These are phyloP conservation scores for Synanthedon vespiformis DNA, from an alignment of 2,888 invertebrate genomes.

Conservation along the genomic window DNA sequence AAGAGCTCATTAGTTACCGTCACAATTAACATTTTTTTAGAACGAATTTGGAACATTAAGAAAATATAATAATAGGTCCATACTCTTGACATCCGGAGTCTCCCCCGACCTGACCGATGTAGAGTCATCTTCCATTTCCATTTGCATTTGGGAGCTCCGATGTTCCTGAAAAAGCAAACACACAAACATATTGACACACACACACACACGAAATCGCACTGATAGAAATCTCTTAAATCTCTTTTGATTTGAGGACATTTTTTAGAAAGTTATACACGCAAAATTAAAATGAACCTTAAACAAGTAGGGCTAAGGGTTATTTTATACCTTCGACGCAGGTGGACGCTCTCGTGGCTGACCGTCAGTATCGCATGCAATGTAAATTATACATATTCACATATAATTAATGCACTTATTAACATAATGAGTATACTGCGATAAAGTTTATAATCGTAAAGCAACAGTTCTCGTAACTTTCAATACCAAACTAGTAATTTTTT, in stretches of 20 bases:
- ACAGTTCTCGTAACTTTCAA: too few relatives aligned
- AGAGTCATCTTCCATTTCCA: constrained; percentile 93
- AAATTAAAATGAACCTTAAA: background rate
- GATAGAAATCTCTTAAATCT: background rate
- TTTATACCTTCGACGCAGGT: constrained; percentile 61
- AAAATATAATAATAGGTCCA: constrained; percentile 12
- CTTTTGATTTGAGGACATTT: too few relatives aligned
- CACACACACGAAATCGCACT: background rate
- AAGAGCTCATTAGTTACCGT: background rate
- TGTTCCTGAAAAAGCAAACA: constrained; percentile 77
- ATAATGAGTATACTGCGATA: too few relatives aligned
- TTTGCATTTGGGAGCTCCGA: constrained; percentile 89
- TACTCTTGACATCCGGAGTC: constrained; percentile 82
- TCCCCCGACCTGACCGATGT: constrained; percentile 86
- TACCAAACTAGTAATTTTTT: too few relatives aligned
- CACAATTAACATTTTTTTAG: too few relatives aligned
- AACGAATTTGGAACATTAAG: too few relatives aligned
- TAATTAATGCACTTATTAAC: constrained; percentile 21
- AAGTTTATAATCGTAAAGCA: too few relatives aligned
- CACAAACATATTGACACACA: background rate
- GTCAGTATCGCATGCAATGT: constrained; percentile 61
- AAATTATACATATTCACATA: constrained; percentile 31
- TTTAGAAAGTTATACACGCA: too few relatives aligned
- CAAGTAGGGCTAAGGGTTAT: background rate
- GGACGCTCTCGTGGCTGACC: constrained; percentile 57